Evolutionary conservation across 2,113 vertebrate species (phyloP).

Genomic region (Chloebia gouldiae): DNA sequence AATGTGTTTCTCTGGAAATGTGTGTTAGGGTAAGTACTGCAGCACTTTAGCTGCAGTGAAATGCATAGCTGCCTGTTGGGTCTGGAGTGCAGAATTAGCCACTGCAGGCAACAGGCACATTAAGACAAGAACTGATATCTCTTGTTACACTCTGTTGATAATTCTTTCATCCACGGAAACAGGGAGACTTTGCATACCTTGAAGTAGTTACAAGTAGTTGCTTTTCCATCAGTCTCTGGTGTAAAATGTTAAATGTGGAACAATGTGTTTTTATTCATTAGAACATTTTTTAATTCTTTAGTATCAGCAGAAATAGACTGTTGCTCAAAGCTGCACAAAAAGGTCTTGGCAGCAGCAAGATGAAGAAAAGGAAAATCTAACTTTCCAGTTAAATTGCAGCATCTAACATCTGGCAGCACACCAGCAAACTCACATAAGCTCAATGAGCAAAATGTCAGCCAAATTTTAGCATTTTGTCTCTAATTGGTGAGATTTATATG

Average conservation of each 20-base stretch:
- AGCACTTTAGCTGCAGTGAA: neutral
- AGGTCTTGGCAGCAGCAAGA: neutral
- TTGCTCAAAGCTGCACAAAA: neutral
- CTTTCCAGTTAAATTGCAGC: neutral
- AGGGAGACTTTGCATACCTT: neutral
- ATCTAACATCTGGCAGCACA: neutral
- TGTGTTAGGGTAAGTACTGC: neutral
- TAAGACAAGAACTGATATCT: neutral
- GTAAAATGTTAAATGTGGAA: neutral
- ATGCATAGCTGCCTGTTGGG: neutral
- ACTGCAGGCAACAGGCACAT: neutral
- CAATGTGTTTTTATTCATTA: neutral
- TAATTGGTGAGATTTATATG: neutral
- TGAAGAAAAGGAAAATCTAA: neutral
- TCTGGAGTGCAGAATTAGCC: conserved; percentile 4
- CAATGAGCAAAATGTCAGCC: neutral
- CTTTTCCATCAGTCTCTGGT: neutral
- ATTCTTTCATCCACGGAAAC: neutral
- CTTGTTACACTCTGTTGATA: neutral
- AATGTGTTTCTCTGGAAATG: neutral
- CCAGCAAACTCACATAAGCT: neutral
- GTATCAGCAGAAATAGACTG: neutral
- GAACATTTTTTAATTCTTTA: neutral
- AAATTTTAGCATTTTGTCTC: neutral
- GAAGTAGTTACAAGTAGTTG: neutral